These are phyloP conservation scores for Paratilapia polleni DNA, from an alignment of 2,113 vertebrate species.

Conservation along the genomic window DNA sequence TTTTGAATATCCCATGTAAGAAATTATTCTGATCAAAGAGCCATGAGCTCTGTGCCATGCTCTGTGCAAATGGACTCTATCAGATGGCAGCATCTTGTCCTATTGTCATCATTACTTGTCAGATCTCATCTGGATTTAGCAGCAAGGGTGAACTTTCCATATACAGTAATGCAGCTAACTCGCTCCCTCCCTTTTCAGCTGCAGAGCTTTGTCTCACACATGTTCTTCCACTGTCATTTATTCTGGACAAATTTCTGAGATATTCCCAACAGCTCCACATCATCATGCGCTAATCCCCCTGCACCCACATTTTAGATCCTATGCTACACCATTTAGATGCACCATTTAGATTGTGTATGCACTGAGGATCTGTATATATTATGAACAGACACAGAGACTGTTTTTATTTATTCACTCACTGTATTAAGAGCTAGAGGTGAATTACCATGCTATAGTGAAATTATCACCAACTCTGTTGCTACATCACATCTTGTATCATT, in stretches of 20 bases:
- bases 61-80: background rate
- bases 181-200: background rate
- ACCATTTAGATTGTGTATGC: constrained; percentile 16
- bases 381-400: background rate
- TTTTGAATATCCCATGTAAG: constrained; percentile 11
- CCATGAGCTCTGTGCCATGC: background rate
- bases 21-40: background rate
- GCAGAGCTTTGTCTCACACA: background rate
- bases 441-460: background rate
- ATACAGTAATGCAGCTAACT: background rate
- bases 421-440: background rate
- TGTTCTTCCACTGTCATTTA: background rate
- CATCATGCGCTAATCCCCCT: background rate
- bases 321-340: background rate
- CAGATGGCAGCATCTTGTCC: background rate
- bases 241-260: background rate
- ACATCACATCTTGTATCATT: background rate
- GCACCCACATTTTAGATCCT: background rate
- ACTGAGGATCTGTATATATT: background rate
- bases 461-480: background rate
- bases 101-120: background rate
- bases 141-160: constrained; percentile 1
- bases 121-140: constrained; percentile 18
- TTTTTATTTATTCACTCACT: background rate
- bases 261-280: background rate